Evolutionary conservation across 2,888 invertebrate species (phyloP).

Genomic region (Steinernema scapterisci): DNA sequence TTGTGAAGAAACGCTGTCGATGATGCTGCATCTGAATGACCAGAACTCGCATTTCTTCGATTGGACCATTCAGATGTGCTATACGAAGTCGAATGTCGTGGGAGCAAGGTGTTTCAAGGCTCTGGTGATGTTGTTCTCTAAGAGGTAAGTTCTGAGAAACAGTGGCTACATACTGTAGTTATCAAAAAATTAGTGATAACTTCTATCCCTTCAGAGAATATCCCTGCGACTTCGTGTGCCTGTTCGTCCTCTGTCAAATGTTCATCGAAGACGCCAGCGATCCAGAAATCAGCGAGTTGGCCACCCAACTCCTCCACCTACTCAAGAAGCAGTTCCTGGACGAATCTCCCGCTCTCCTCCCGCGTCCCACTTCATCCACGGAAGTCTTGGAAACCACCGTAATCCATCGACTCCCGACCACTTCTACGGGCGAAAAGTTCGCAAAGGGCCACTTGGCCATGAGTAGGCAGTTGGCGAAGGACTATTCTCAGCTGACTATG

Average conservation of each 20-base stretch:
- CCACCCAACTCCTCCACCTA: constrained; percentile 85
- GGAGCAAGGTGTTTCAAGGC: constrained; percentile 96
- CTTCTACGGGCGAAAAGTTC: constrained; percentile 64
- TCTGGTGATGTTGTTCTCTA: constrained; percentile 92
- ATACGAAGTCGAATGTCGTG: constrained; percentile 82
- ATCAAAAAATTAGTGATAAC: not conserved
- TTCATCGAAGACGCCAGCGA: constrained; percentile 82
- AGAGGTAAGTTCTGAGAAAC: constrained; percentile 70
- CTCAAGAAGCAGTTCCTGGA: constrained; percentile 93
- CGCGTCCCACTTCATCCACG: not conserved
- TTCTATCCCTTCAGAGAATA: constrained; percentile 88
- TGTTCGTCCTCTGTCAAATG: constrained; percentile 94
- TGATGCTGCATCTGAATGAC: constrained; percentile 90
- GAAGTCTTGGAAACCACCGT: not conserved
- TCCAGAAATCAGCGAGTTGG: constrained; percentile 72
- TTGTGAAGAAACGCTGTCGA: constrained; percentile 88
- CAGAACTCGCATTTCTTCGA: constrained; percentile 88
- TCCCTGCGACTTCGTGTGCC: constrained; percentile 82
- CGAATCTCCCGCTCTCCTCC: constrained; percentile 38
- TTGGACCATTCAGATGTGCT: constrained; percentile 97
- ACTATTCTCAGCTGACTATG: constrained; percentile 97
- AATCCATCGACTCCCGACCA: constrained; percentile 68
- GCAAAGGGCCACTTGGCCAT: constrained; percentile 82
- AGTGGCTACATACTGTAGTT: constrained; percentile 17
- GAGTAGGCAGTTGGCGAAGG: constrained; percentile 86